These are phyloP conservation scores for Phortica okadai DNA, from an alignment of 2,888 invertebrate genomes.

Conservation along the genomic window DNA sequence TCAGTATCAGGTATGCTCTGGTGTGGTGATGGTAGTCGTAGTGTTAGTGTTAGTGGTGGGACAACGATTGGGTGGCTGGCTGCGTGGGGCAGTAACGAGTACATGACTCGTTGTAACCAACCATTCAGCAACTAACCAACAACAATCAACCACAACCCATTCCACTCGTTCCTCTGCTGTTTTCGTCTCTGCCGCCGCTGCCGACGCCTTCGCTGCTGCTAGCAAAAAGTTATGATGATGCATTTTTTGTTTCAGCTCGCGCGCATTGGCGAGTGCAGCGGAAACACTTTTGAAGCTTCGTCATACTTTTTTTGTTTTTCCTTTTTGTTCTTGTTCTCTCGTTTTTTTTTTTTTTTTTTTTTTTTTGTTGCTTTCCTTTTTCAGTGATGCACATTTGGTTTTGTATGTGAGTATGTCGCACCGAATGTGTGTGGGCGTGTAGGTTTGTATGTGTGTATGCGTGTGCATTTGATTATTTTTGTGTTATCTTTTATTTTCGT, in stretches of 20 bases:
- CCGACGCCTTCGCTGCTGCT: constrained; percentile 24
- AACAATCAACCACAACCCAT: too few species aligned
- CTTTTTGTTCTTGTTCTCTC: neutral
- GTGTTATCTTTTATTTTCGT: constrained; percentile 51
- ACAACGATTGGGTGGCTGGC: too few species aligned
- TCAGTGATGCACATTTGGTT: constrained; percentile 46
- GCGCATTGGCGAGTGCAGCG: constrained; percentile 16
- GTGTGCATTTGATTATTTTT: constrained; percentile 44
- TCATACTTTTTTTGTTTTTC: neutral
- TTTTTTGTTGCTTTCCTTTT: constrained; percentile 45
- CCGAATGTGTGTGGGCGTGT: constrained; percentile 40
- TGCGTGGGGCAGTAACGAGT: too few species aligned
- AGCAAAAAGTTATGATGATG: constrained; percentile 1
- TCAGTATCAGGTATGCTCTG: neutral
- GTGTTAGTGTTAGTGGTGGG: too few species aligned
- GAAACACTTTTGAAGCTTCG: constrained; percentile 23
- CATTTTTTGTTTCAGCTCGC: neutral
- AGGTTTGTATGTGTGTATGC: constrained; percentile 41
- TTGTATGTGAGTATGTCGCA: constrained; percentile 29
- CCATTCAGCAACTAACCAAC: too few species aligned
- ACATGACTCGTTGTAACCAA: too few species aligned
- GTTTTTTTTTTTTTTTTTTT: constrained; percentile 44
- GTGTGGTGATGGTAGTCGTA: neutral
- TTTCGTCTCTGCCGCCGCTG: constrained; percentile 31
- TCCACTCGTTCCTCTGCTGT: constrained; percentile 33